These are phyloP conservation scores for Nephrotoma guestfalica DNA, from an alignment of 2,888 invertebrate species.

Conservation along the genomic window DNA sequence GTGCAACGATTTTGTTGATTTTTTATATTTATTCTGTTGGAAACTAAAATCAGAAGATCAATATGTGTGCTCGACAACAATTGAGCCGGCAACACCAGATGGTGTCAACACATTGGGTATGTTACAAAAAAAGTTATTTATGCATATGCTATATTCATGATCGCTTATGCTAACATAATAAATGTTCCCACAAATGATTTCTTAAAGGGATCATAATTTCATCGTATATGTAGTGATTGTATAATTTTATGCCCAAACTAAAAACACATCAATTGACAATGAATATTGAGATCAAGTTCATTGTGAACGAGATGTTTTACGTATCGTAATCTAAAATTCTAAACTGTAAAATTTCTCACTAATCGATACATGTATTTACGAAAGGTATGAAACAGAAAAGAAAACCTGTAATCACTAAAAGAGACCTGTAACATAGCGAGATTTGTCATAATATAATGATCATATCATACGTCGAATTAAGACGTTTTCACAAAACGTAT, in stretches of 20 bases:
- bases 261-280: not conserved
- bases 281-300: not conserved
- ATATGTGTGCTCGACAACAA: not conserved
- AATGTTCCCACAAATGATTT: not conserved
- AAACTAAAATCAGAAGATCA: conserved; percentile 1
- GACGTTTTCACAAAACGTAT: not conserved
- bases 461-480: not conserved
- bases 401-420: not conserved
- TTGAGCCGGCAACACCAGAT: not conserved
- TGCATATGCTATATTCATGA: not conserved
- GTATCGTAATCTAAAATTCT: not conserved
- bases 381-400: not conserved
- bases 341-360: not conserved
- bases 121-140: not conserved
- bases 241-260: not conserved
- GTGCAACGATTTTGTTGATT: conserved; percentile 5
- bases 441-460: not conserved
- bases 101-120: not conserved
- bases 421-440: too few relatives aligned
- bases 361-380: not conserved
- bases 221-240: too few relatives aligned
- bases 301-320: not conserved
- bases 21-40: not conserved
- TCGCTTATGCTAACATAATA: not conserved
- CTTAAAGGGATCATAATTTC: not conserved